Conservation (phyloP, 2,797 vertebrate species). For the Oceanodroma leucorhoa region DNA sequence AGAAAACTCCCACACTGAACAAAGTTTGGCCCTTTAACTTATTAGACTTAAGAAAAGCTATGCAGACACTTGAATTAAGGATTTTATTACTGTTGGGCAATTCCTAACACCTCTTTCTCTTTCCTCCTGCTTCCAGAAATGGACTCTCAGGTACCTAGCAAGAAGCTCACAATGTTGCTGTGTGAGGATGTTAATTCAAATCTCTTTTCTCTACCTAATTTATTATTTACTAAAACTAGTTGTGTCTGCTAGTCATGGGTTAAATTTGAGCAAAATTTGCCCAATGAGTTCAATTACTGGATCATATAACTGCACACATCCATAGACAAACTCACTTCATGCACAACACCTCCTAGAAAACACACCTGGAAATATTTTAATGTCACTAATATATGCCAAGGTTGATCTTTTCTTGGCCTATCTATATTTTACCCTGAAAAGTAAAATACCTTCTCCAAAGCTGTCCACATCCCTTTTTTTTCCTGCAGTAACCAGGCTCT, state of each 20-base stretch:
- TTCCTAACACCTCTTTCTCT: not conserved
- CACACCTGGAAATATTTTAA: not conserved
- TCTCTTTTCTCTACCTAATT: not conserved
- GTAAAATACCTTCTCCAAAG: not conserved
- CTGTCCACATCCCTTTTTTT: not conserved
- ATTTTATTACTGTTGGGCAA: not conserved
- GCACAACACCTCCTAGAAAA: not conserved
- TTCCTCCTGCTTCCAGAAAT: not conserved
- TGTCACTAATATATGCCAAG: not conserved
- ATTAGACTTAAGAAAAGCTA: not conserved
- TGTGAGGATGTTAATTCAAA: not conserved
- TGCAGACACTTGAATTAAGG: not conserved
- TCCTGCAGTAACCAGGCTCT: not conserved
- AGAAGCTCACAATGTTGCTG: not conserved
- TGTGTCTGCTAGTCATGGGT: not conserved
- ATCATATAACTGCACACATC: rapidly evolving
- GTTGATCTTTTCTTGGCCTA: not conserved
- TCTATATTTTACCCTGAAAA: not conserved
- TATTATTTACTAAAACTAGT: not conserved
- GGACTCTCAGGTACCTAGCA: not conserved
- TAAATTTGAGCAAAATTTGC: not conserved
- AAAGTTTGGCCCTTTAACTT: not conserved
- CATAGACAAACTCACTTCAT: not conserved
- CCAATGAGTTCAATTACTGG: not conserved
- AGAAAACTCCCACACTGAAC: not conserved